Percentiles rank a stretch among this genome's conserved stretches.
Evolutionary conservation across 2,888 invertebrate genomes (phyloP).

Genomic region (Amphipyra berbera): DNA sequence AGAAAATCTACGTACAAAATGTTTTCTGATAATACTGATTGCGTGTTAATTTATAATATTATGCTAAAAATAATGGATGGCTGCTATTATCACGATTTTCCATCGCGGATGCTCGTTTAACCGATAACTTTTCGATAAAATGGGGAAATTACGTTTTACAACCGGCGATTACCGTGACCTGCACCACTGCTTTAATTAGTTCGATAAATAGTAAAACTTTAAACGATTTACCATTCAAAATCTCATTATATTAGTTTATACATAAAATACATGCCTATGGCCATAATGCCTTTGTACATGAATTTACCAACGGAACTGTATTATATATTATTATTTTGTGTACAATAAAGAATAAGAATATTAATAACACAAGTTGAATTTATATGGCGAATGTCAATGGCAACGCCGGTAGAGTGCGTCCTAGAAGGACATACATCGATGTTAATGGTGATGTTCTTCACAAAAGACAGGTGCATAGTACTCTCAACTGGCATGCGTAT

Average conservation of each 20-base stretch:
- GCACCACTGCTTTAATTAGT: constrained; percentile 38
- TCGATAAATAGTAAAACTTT: constrained; percentile 32
- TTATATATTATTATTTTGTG: too few relatives aligned
- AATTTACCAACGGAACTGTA: too few relatives aligned
- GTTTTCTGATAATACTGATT: constrained; percentile 17
- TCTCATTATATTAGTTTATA: not conserved
- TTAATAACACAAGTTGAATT: too few relatives aligned
- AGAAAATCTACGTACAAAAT: constrained; percentile 8
- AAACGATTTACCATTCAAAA: constrained; percentile 24
- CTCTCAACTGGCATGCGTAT: too few relatives aligned
- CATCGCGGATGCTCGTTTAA: constrained; percentile 27
- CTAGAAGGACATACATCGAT: too few relatives aligned
- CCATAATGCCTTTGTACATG: too few relatives aligned
- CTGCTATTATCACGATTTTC: constrained; percentile 34
- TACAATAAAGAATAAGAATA: too few relatives aligned
- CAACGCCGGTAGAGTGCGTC: too few relatives aligned
- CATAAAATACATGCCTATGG: too few relatives aligned
- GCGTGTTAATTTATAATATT: constrained; percentile 35
- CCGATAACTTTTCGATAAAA: constrained; percentile 42
- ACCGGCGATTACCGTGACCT: constrained; percentile 41
- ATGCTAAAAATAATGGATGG: constrained; percentile 13
- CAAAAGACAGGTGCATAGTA: too few relatives aligned
- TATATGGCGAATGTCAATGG: too few relatives aligned
- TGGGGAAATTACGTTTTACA: constrained; percentile 52
- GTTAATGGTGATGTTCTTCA: too few relatives aligned